Evolutionary conservation across 2,797 vertebrate species (phyloP), one percentile per base, ranked within the genome.

Genomic region (Neopelma chrysocephalum): DNA sequence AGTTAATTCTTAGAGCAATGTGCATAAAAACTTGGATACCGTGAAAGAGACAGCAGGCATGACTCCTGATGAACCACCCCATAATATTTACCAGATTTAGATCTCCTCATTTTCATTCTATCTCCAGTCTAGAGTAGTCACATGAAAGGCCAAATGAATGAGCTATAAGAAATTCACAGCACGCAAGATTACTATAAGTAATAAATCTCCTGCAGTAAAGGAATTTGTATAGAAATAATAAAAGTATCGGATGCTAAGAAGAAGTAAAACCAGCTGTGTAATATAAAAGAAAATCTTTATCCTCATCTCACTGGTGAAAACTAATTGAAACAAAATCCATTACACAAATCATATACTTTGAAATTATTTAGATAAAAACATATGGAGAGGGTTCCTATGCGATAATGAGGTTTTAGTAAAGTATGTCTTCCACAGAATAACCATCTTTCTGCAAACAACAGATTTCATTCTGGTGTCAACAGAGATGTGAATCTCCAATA

Each of bases 251-350:
- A 92, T 96, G 70, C 86, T 96, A 96, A 82, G 83, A 93, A 94
- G 90, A 97, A 97, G 93, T 96, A 93, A 96, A 97, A 94, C 81
- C 97, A 97, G 92, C 92, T 97, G 95, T 95, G 90, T 69, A 89
- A 90, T 93, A 80, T 79, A 97, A 91, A 94, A 92, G 81, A 90
- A 94, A 94, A 94, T 85, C 91, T 94, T 94, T 81, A 92, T 89
- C 65, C 84, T 93, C 89, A 71, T 94, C 82, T 78, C 70, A 58
- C 83, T 95, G 89, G 68, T 93, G 90, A 96, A 96, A 97, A 96
- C 87, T 93, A 96, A 94, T 96, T 97, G 92, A 94, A 96, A 91
- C 76, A 94, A 96, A 97, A 94, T 91, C 94, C 69, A 51, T 94
- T 95, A 91, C 68, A 94, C 94, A 93, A 96, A 95, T 94, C 89